These are phyloP conservation scores for Sycophila sp. DNA, from an alignment of 1,140 invertebrate genomes.

Conservation along the genomic window DNA sequence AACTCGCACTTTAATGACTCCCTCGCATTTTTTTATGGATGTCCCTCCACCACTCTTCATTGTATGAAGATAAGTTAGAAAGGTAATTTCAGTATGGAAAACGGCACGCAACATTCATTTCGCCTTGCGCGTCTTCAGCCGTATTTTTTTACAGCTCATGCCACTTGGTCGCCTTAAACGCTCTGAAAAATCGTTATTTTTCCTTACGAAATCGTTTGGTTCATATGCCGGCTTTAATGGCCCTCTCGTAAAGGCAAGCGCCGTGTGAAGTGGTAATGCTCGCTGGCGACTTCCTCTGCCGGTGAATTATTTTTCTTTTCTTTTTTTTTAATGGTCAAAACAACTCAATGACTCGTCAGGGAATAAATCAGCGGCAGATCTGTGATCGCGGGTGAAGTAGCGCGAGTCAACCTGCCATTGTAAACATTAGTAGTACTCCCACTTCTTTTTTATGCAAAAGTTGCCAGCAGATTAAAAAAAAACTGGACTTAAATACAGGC, in stretches of 20 bases:
- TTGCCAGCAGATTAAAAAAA: not conserved
- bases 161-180: constrained; percentile 1
- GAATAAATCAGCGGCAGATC: too few relatives aligned
- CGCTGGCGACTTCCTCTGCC: too few relatives aligned
- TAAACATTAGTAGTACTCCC: too few relatives aligned
- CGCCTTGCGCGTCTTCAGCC: not conserved
- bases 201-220: constrained; percentile 22
- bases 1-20: constrained; percentile 24
- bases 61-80: constrained; percentile 33
- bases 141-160: not conserved
- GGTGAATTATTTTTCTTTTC: not conserved
- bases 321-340: not conserved
- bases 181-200: constrained; percentile 8
- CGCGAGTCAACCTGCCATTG: too few relatives aligned
- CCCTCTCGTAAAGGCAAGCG: not conserved
- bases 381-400: not conserved
- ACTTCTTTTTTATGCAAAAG: not conserved
- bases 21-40: constrained; percentile 27
- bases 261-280: constrained; percentile 18
- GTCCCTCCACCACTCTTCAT: constrained; percentile 4
- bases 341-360: not conserved
- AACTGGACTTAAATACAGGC: not conserved
- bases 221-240: constrained; percentile 3
- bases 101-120: constrained; percentile 1
- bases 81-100: constrained; percentile 22